These are phyloP conservation scores for Augochlorella aurata DNA, from an alignment of 2,888 invertebrate species.

Conservation along the genomic window DNA sequence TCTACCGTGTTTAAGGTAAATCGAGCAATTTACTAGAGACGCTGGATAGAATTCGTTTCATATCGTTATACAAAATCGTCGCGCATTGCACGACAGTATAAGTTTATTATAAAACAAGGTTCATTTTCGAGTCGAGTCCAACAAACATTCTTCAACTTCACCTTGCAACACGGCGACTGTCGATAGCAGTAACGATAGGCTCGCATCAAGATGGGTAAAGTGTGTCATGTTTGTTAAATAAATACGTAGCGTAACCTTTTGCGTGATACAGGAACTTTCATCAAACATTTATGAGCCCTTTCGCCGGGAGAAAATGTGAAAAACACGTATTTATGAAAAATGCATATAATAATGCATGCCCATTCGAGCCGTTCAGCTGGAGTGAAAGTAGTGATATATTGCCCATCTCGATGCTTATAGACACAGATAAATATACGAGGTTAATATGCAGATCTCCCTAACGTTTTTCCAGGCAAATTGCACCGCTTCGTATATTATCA, in stretches of 20 bases:
- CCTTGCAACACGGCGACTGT: constrained; percentile 4
- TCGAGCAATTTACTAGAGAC: too few relatives aligned
- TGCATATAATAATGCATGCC: constrained; percentile 35
- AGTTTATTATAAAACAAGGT: neutral
- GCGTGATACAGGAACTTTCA: constrained; percentile 53
- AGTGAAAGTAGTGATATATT: constrained; percentile 57
- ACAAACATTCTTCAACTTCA: constrained; percentile 3
- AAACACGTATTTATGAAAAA: constrained; percentile 51
- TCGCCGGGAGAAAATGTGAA: constrained; percentile 53
- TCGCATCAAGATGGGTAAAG: constrained; percentile 44
- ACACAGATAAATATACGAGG: constrained; percentile 20
- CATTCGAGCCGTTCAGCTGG: constrained; percentile 28
- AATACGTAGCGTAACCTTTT: constrained; percentile 47
- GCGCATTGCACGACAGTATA: too few relatives aligned
- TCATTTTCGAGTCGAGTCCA: neutral
- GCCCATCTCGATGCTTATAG: constrained; percentile 27
- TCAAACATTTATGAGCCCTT: constrained; percentile 47
- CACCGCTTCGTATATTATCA: neutral
- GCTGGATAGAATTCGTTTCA: too few relatives aligned
- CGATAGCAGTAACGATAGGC: neutral
- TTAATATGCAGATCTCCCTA: constrained; percentile 26
- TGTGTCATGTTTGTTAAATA: constrained; percentile 47
- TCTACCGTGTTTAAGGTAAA: too few relatives aligned
- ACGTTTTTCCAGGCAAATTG: neutral
- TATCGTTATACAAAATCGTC: too few relatives aligned